Conservation (phyloP, 2,113 vertebrate genomes). For the Strix aluco region DNA sequence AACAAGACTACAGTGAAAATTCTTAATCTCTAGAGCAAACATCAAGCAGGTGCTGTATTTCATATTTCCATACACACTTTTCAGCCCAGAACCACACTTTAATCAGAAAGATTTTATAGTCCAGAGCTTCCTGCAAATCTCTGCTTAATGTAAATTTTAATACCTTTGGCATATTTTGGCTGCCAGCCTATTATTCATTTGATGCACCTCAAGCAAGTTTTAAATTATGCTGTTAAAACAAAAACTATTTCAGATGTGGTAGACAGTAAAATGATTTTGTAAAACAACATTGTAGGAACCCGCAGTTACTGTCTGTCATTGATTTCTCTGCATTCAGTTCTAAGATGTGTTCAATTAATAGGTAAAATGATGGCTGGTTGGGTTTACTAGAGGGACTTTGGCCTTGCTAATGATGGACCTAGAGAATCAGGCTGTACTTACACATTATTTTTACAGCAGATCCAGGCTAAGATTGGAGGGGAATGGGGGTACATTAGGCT, state of each 20-base stretch:
- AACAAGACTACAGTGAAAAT: conserved; percentile 2
- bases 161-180: conserved; percentile 39
- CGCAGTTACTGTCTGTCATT: background rate
- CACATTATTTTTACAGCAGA: background rate
- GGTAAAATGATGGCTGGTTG: background rate
- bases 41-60: conserved; percentile 22
- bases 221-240: conserved; percentile 41
- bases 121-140: conserved; percentile 36
- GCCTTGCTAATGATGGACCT: background rate
- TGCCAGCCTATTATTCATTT: conserved; percentile 22
- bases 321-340: background rate
- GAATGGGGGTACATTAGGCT: background rate
- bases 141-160: conserved; percentile 51
- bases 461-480: background rate
- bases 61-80: conserved; percentile 9
- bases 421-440: background rate
- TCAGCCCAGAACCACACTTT: conserved; percentile 25
- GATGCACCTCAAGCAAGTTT: conserved; percentile 16
- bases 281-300: background rate
- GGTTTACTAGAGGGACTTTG: background rate
- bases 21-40: conserved; percentile 29
- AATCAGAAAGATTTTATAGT: conserved; percentile 55
- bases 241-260: conserved; percentile 9
- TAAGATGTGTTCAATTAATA: background rate
- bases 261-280: conserved; percentile 24